phyloP scores from a whole-genome alignment of 2,888 invertebrate genomes.

The Plebejus anna region DNA sequence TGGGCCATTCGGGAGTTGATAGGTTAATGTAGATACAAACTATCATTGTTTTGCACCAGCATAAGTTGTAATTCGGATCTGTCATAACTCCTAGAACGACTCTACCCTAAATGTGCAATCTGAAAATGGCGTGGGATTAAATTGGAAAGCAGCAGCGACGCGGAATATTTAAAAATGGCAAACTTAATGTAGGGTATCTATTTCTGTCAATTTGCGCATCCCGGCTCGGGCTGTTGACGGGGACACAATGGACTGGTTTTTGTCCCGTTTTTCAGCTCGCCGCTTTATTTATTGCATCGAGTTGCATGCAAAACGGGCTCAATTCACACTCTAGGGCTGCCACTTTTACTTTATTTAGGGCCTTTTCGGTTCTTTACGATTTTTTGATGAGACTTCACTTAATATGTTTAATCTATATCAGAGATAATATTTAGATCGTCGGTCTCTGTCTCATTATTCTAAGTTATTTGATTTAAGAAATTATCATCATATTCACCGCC shows the following conservation, averaged over 20 bases:
- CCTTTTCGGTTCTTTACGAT: background rate
- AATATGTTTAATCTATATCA: conserved; percentile 31
- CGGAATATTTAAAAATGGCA: conserved; percentile 27
- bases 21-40: background rate
- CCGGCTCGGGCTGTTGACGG: conserved; percentile 38
- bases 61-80: background rate
- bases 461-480: background rate
- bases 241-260: conserved; percentile 53
- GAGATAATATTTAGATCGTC: background rate
- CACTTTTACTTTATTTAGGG: conserved; percentile 23
- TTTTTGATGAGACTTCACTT: background rate
- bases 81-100: background rate
- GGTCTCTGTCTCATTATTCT: background rate
- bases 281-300: conserved; percentile 59
- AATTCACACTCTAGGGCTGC: conserved; percentile 58
- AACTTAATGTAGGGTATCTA: conserved; percentile 31
- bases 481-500: background rate
- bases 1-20: too few relatives aligned
- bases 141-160: conserved; percentile 20
- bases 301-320: conserved; percentile 63
- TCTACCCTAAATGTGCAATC: background rate
- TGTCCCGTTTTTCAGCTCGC: conserved; percentile 50
- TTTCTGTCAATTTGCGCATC: conserved; percentile 36
- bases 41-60: background rate
- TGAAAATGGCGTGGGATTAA: conserved; percentile 5